Conservation (phyloP, 2,888 invertebrate species). For the Mimachlamys varia region DNA sequence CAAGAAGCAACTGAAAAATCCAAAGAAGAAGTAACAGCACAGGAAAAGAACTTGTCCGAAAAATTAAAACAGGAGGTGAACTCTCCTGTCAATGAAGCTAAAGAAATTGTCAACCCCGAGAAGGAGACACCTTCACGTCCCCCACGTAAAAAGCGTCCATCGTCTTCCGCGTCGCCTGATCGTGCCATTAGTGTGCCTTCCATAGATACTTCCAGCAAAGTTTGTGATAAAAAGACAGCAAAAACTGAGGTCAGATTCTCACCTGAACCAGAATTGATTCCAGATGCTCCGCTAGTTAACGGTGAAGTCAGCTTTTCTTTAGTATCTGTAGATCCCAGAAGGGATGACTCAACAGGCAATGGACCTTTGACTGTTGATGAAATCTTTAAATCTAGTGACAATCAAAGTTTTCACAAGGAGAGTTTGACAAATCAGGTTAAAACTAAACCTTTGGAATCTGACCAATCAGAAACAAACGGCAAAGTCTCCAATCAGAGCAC, state of each 20-base stretch:
- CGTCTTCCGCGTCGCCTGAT: neutral
- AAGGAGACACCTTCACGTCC: constrained; percentile 1
- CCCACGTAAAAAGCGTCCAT: constrained; percentile 21
- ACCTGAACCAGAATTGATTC: neutral
- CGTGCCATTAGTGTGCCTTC: constrained; percentile 17
- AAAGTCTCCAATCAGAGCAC: neutral
- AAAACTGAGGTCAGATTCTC: neutral
- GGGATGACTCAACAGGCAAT: neutral
- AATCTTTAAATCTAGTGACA: neutral
- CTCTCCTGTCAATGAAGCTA: constrained; percentile 46
- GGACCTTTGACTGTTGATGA: neutral
- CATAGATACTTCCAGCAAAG: neutral
- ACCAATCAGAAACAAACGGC: neutral
- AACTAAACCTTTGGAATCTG: neutral
- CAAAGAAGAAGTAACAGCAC: constrained; percentile 23
- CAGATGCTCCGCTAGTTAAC: constrained; percentile 3
- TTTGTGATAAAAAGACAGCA: neutral
- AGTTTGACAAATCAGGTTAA: neutral
- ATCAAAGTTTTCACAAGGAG: neutral
- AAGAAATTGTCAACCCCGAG: constrained; percentile 47
- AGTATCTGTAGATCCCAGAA: neutral
- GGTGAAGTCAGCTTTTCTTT: neutral
- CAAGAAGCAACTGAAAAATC: neutral
- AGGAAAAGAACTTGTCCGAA: constrained; percentile 7
- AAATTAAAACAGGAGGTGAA: constrained; percentile 29